Percentiles rank a stretch among this genome's conserved stretches.
phyloP scores from a whole-genome alignment of 92 coral and sea anemone species.

The Siderastrea radians region DNA sequence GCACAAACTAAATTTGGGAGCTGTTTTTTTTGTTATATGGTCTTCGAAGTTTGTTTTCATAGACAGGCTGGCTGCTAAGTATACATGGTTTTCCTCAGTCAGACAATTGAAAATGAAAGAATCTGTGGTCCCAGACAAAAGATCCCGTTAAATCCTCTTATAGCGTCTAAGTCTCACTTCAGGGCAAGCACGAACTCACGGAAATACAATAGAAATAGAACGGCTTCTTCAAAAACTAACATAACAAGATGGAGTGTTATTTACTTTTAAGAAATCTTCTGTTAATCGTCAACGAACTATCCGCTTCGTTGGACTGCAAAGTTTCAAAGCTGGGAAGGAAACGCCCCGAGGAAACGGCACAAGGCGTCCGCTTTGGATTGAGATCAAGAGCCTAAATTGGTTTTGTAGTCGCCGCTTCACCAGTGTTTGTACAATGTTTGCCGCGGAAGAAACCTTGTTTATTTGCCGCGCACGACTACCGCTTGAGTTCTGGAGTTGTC shows the following conservation, averaged over 20 bases:
- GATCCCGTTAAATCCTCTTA: conserved; percentile 43
- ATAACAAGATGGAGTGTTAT: conserved; percentile 26
- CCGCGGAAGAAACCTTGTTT: conserved; percentile 4
- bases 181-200: conserved; percentile 30
- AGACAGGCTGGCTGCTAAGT: conserved; percentile 32
- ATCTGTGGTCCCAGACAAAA: neutral
- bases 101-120: conserved; percentile 22
- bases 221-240: conserved; percentile 19
- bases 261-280: conserved; percentile 20
- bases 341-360: neutral
- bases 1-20: neutral
- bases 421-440: neutral
- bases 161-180: conserved; percentile 25
- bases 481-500: neutral
- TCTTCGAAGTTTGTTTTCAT: neutral
- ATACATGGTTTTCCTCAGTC: conserved; percentile 16
- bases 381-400: neutral
- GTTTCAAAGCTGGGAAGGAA: neutral
- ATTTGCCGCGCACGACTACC: neutral
- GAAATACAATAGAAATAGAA: conserved; percentile 3
- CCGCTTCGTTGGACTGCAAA: neutral
- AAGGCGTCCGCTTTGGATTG: neutral
- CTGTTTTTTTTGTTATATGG: neutral
- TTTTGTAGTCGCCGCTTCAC: neutral
- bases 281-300: conserved; percentile 14